Evolutionary conservation across 2,797 vertebrate species (phyloP), one percentile per base, ranked within the genome.

Genomic region (Pteropus rufus): DNA sequence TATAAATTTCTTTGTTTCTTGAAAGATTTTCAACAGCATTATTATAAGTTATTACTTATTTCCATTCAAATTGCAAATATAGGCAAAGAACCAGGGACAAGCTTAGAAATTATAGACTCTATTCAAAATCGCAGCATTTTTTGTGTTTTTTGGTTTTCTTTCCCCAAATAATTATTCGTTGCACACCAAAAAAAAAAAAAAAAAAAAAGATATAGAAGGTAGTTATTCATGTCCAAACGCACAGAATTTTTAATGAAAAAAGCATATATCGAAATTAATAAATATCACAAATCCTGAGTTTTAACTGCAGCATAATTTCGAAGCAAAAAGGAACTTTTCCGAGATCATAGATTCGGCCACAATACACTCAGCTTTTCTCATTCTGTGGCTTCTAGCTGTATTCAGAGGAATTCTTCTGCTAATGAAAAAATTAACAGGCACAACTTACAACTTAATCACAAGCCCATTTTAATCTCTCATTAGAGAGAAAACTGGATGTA

Each of bases 51-150:
- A 75, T 81, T 81, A 77, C 46, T 97, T 89, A 69, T 46, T 89
- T 95, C 88, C 41, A 93, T 76, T 93, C 39, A 69, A 79, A 93
- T 67, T 92, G 12, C 94, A 97, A 96, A 93, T 81, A 69, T 44
- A 94, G 19, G 18, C 80, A 87, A 77, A 58, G 24, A 94, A 73
- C 8, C 31, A 93, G 16, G 10, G 31, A 29, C 26, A 96, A 70
- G 21, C 62, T 60, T 83, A n/a, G 58, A 95, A 93, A 96, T 89
- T 91, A 96, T 6, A 84, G 36, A 95, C 31, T 93, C 9, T 75
- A 60, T 39, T 39, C 88, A 96, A 93, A 97, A 93, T 72, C 62
- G 36, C 26, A 52, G 9, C 31, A 89, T 91, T 86, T 95, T 60
- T 89, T 88, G 15, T 60, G 60, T 69, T 89, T 77, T 67, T 73